Evolutionary conservation across 2,797 vertebrate genomes (phyloP), one percentile per base, ranked within the genome.

Genomic region (Epinephelus coioides): DNA sequence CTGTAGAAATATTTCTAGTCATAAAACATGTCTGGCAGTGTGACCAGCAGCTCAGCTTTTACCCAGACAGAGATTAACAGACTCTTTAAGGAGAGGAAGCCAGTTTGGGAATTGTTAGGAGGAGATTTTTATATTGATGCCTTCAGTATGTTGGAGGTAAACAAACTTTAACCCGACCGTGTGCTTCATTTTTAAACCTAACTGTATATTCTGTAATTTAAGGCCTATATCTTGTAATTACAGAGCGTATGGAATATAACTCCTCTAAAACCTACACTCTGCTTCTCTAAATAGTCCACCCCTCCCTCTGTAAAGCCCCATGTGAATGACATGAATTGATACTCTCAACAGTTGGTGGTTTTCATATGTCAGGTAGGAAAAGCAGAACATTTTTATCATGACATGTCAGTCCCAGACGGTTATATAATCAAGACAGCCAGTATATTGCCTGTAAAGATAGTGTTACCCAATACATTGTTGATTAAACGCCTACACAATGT

Each of bases 361-460:
- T 87, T 76, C 55, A 57, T 80, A 38, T 12, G 38, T 88, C 84
- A 81, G 81, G 70, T 86, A 64, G 30, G 25, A 85, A 72, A 84
- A 40, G 12, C 53, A 51, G 66, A 60, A 21, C 60, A 30, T 78
- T 88, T 91, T 84, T 77, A 86, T 87, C 85, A 74, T 70, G 54
- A 60, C 76, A 68, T 59, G 74, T 84, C 84, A 69, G 63, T 68
- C 67, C 46, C 70, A 69, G 87, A 76, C 92, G 2, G 89, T 93
- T 94, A 79, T 69, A 78, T 90, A 92, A 92, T 93, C 90, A 66
- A 79, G 62, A 62, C 61, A 54, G 67, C 56, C 88, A 86, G 89
- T 64, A 78, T 81, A 69, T 73, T 91, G 84, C 68, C 77, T 78
- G 86, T 86, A 87, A 63, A 93, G 91, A 95, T 93, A 85, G 69